phyloP scores from a whole-genome alignment of 2,113 vertebrate species.

The Dendropsophus ebraccatus region DNA sequence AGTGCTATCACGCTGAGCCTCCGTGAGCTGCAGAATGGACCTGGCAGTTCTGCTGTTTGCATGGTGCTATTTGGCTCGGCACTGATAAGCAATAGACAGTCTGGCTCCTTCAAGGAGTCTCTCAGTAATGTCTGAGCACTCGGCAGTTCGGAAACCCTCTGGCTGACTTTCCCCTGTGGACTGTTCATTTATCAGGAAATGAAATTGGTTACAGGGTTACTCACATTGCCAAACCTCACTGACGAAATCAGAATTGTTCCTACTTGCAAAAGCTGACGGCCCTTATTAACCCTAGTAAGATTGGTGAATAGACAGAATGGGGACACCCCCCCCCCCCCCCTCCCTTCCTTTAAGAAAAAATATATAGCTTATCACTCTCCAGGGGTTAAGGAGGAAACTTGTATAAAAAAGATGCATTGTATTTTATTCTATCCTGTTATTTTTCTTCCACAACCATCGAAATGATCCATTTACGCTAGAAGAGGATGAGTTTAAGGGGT shows the following conservation, averaged over 20 bases:
- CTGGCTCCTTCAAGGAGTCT: conserved; percentile 83
- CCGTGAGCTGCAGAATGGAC: conserved; percentile 51
- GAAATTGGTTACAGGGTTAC: conserved; percentile 78
- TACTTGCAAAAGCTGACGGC: conserved; percentile 64
- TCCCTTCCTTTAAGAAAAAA: not conserved
- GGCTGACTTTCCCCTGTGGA: conserved; percentile 72
- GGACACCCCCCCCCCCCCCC: too few species aligned
- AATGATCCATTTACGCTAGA: too few species aligned
- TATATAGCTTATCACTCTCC: too few species aligned
- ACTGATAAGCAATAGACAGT: conserved; percentile 85
- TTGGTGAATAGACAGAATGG: too few species aligned
- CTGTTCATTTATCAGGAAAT: conserved; percentile 81
- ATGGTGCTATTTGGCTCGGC: conserved; percentile 73
- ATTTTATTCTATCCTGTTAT: too few species aligned
- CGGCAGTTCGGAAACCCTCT: conserved; percentile 73
- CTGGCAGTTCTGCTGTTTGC: conserved; percentile 71
- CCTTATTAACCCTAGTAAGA: conserved; percentile 64
- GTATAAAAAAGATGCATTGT: too few species aligned
- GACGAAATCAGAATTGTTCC: conserved; percentile 70
- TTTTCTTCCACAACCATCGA: too few species aligned
- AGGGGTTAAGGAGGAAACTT: too few species aligned
- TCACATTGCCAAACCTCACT: conserved; percentile 76
- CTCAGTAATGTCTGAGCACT: conserved; percentile 71
- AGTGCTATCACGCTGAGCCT: conserved; percentile 28
- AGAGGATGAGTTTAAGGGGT: too few species aligned